These are phyloP conservation scores for Passer domesticus DNA, from an alignment of 2,113 vertebrate species.

Conservation along the genomic window DNA sequence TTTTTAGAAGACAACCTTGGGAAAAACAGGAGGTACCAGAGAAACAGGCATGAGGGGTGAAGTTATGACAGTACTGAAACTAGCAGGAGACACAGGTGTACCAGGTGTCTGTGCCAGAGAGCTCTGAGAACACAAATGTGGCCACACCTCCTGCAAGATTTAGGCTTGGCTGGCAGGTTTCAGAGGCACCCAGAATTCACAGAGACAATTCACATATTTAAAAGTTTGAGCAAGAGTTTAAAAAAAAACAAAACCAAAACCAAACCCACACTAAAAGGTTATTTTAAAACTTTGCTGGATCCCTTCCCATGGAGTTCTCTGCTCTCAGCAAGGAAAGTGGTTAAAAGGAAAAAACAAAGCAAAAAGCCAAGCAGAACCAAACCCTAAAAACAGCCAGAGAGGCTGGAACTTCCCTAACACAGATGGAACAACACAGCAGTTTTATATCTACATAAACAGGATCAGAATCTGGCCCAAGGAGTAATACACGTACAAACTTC, in stretches of 20 bases:
- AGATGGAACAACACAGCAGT: not conserved
- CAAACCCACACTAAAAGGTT: not conserved
- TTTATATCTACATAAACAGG: not conserved
- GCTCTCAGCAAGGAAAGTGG: not conserved
- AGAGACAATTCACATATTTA: constrained; percentile 3
- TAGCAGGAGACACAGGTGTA: constrained; percentile 50
- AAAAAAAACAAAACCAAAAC: not conserved
- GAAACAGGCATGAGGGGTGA: constrained; percentile 48
- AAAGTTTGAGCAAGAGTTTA: constrained; percentile 29
- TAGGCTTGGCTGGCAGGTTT: constrained; percentile 42
- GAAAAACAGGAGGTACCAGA: constrained; percentile 65
- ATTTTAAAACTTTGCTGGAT: constrained; percentile 21
- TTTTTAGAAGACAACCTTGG: constrained; percentile 52
- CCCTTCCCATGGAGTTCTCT: not conserved
- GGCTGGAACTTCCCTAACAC: not conserved
- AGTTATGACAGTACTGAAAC: constrained; percentile 51
- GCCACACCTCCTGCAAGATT: constrained; percentile 16
- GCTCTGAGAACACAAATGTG: not conserved
- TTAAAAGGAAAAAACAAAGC: not conserved
- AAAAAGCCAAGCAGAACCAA: not conserved
- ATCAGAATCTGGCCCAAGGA: not conserved
- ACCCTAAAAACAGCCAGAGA: not conserved
- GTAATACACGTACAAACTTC: not conserved
- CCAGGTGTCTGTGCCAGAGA: constrained; percentile 46
- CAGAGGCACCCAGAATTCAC: constrained; percentile 21